These are phyloP conservation scores for Gastrophryne carolinensis DNA, from an alignment of 2,797 vertebrate species.

Conservation along the genomic window DNA sequence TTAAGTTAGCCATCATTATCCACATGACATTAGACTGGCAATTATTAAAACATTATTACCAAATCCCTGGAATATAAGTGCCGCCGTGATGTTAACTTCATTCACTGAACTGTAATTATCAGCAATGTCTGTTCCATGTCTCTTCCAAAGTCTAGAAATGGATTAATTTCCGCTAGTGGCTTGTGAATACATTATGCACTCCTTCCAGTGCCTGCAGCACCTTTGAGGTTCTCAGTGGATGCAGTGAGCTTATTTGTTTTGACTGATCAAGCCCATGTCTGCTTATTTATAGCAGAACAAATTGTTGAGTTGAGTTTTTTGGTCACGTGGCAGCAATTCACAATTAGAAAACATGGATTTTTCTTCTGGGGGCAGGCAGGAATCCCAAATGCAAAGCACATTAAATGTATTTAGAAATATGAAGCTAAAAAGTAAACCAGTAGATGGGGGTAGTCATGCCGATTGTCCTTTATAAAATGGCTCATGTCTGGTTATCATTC, in stretches of 20 bases:
- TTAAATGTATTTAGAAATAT: background rate
- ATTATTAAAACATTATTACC: constrained; percentile 23
- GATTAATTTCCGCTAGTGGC: constrained; percentile 47
- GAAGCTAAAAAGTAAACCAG: background rate
- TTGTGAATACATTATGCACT: constrained; percentile 44
- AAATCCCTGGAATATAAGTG: background rate
- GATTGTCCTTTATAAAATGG: background rate
- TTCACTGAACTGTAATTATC: constrained; percentile 39
- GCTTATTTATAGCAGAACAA: constrained; percentile 47
- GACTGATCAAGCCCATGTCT: constrained; percentile 30
- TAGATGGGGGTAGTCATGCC: background rate
- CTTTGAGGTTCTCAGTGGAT: constrained; percentile 38
- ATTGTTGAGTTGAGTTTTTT: constrained; percentile 24
- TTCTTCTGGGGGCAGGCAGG: background rate
- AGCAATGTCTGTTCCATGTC: constrained; percentile 30
- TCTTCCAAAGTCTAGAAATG: constrained; percentile 32
- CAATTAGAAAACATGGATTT: constrained; percentile 7
- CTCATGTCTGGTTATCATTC: background rate
- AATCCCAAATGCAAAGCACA: background rate
- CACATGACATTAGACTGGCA: background rate
- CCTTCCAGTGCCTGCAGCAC: constrained; percentile 34
- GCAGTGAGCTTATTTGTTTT: constrained; percentile 42
- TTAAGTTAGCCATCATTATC: constrained; percentile 25
- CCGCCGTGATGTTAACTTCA: constrained; percentile 19
- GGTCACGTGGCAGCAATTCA: constrained; percentile 21